Evolutionary conservation across 1,140 invertebrate genomes (phyloP).

Genomic region (Dryas iulia): DNA sequence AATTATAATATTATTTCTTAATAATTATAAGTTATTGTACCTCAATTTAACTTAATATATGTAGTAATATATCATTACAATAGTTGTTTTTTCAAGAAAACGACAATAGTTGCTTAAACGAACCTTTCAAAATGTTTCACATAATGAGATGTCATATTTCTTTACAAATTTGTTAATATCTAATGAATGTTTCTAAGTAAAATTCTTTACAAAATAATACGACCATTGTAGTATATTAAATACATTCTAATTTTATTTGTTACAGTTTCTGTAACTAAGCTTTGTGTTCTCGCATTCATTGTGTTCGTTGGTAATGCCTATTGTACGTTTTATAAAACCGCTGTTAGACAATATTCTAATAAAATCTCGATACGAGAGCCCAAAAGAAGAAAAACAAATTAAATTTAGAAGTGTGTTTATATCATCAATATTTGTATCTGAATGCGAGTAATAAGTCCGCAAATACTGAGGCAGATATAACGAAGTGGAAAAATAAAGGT

Average conservation of each 20-base stretch:
- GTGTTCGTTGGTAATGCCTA: background rate
- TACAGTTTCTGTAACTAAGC: background rate
- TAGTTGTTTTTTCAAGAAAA: too few relatives aligned
- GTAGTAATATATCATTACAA: too few relatives aligned
- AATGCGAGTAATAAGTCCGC: background rate
- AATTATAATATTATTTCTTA: too few relatives aligned
- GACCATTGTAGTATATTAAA: background rate
- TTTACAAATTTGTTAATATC: background rate
- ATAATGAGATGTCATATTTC: too few relatives aligned
- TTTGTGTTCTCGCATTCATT: background rate
- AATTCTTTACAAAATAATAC: background rate
- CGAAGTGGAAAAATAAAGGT: constrained; percentile 21
- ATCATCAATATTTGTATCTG: background rate
- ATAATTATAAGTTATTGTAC: too few relatives aligned
- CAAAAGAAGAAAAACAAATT: background rate
- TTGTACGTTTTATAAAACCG: background rate
- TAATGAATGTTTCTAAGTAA: background rate
- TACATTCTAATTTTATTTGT: background rate
- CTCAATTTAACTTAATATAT: too few relatives aligned
- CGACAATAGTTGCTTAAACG: background rate
- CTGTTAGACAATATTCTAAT: background rate
- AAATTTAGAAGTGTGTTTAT: background rate
- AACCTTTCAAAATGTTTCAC: background rate
- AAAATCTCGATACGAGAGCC: background rate
- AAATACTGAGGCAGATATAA: constrained; percentile 18